Evolutionary conservation across 2,113 vertebrate species (phyloP), one percentile per base, ranked within the genome.

Genomic region (Trachemys scripta): DNA sequence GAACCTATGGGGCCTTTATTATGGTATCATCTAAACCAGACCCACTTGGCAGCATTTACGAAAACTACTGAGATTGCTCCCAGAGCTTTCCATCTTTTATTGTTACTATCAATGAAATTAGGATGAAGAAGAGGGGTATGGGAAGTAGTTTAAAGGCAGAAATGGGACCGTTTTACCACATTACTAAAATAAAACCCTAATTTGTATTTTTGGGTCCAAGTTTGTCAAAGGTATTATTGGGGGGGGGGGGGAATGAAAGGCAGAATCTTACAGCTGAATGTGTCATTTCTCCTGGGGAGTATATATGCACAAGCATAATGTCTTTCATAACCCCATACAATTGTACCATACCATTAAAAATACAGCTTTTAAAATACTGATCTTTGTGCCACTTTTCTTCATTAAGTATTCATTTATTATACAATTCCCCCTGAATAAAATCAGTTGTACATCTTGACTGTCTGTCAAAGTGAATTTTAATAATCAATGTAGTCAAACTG

Each of bases 321-420:
- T 62, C 82, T 92, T 94, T 90, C n/a, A 12, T 81, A 93, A 88
- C 45, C 6, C 49, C 10, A 5, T 69, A 87, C 86, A 86, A 82
- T 0, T 4, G 54, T 90, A 88, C 88, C 81, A 94, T 87, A 75
- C 94, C 90, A 72, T 85, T 92, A 89, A 93, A 96, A 97, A 89
- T 69, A 82, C 88, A 31, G 91, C 35, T 69, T 95, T 90, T 27
- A 10, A 91, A 84, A 65, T 25, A 83, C 93, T 8, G 22, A 94
- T 95, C 93, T 89, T 51, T 88, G 91, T 89, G 24, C 92, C 80
- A 53, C 94, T 95, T 82, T 50, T 89, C 88, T 93, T 96, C 93
- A 91, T 90, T 92, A 97, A 96, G 96, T 88, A 90, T 95, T 96
- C 96, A 95, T 93, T 97, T 94, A 95, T 95, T 98, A 97, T 47